These are phyloP conservation scores for Choloepus hoffmanni DNA, from an alignment of 2,113 vertebrate species.

Conservation along the genomic window DNA sequence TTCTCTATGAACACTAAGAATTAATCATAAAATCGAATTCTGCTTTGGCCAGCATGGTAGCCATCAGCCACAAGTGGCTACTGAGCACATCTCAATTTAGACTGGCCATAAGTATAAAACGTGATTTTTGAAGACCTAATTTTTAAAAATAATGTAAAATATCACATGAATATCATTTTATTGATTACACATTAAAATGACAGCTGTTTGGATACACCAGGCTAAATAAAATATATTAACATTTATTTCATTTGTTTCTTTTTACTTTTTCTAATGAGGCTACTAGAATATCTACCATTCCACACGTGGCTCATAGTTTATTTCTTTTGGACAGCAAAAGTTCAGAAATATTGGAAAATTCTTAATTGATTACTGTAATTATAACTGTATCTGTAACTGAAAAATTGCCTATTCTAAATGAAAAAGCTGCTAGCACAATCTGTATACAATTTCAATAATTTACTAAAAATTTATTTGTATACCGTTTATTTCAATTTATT, in stretches of 20 bases:
- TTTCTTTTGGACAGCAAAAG: background rate
- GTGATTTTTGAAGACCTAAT: background rate
- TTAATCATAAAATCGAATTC: background rate
- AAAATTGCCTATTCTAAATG: constrained; percentile 74
- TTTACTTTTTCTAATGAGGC: background rate
- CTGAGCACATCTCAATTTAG: background rate
- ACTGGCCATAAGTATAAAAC: background rate
- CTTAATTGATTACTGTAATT: background rate
- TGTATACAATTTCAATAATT: background rate
- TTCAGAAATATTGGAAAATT: background rate
- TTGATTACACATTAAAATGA: background rate
- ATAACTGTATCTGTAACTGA: background rate
- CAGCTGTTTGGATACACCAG: background rate
- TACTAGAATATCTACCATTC: background rate
- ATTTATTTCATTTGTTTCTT: background rate
- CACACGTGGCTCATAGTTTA: background rate
- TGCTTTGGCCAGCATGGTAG: background rate
- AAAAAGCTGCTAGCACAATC: constrained; percentile 60
- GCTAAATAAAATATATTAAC: background rate
- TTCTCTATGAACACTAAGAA: background rate
- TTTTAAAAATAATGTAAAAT: background rate
- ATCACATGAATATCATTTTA: background rate
- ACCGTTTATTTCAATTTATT: too few species aligned
- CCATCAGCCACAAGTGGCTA: background rate
- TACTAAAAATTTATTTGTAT: too few species aligned